Evolutionary conservation across 2,888 invertebrate genomes (phyloP), one percentile per base, ranked within the genome.

Genomic region (Trichacis sp.): DNA sequence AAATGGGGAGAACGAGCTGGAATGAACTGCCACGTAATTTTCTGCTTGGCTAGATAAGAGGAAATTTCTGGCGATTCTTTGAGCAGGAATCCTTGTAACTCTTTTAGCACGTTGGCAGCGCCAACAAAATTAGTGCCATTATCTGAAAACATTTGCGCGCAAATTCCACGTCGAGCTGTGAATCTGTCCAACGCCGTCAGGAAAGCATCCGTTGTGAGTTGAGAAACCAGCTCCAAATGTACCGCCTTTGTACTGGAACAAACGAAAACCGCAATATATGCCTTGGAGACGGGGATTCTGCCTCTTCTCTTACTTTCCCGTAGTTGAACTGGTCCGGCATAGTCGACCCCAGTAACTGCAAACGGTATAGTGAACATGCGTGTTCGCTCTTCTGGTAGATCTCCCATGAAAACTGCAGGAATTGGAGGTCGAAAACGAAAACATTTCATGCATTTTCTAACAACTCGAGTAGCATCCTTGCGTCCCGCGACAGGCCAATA

Each of bases 301-400:
- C 49, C 54, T 20, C 73, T 40, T 20, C 71, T 57, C 12, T 57
- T 58, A 12, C 57, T 55, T 14, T 72, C 69, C 19, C 64, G 64
- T 0, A 78, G 55, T 4, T 55, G 49, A 15, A 68, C 20, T 12
- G 64, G 64, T 1, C 68, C 68, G 0, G 57, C 56, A 17, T 55
- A 70, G 18, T 64, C 64, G 2, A 68, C 46, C 8, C 68, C 64
- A 11, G 38, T 47, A 11, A 38, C 17, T 3, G 67, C 49, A 68
- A 84, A 83, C 8, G 80, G 74, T 1, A 64, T 14, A 11, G 33
- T 11, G 8, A 15, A 8, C 3, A 49, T 24, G 8, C 24, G 24
- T 24, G 24, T 24, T 24, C 18, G 15, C 11, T 19, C 20, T 19
- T 9, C 30, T 19, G 40, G 38, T 12, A 40, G 15, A 38, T 50